A percentile compares a stretch with the other conserved stretches of the same genome.
These are phyloP conservation scores for Hemistola chrysoprasaria DNA, from an alignment of 2,888 invertebrate genomes.

Conservation along the genomic window DNA sequence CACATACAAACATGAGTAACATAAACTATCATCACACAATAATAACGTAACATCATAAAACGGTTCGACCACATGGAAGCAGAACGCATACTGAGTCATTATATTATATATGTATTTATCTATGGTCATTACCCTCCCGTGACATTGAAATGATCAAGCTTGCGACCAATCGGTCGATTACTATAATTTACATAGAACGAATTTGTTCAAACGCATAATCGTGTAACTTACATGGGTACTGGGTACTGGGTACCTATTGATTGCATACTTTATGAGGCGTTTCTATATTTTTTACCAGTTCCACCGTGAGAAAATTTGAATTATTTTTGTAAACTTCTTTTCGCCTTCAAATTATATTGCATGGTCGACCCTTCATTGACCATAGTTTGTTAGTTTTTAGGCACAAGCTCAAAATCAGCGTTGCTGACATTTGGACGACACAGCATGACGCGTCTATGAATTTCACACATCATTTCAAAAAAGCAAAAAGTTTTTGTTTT, in stretches of 20 bases:
- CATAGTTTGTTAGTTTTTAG: too few species aligned
- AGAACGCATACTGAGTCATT: conserved; percentile 36
- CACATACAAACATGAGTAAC: conserved; percentile 5
- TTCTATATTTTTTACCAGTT: too few species aligned
- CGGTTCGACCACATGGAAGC: conserved; percentile 34
- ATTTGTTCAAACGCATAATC: conserved; percentile 16
- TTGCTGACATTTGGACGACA: too few species aligned
- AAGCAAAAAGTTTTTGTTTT: too few species aligned
- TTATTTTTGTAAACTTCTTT: background rate
- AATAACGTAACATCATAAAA: conserved; percentile 30
- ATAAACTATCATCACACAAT: conserved; percentile 27
- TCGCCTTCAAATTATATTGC: too few species aligned
- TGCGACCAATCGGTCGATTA: conserved; percentile 24
- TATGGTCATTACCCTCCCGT: conserved; percentile 31
- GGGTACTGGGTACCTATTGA: too few species aligned
- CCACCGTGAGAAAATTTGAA: too few species aligned
- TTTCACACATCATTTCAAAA: too few species aligned
- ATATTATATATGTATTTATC: conserved; percentile 20
- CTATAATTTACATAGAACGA: conserved; percentile 30
- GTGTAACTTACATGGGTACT: background rate
- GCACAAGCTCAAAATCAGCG: too few species aligned
- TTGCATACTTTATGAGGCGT: too few species aligned
- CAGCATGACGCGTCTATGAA: too few species aligned
- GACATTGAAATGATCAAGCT: conserved; percentile 23
- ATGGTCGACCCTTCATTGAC: too few species aligned